Evolutionary conservation across 2,797 vertebrate genomes (phyloP).

Genomic region (Molossus alvarezi): DNA sequence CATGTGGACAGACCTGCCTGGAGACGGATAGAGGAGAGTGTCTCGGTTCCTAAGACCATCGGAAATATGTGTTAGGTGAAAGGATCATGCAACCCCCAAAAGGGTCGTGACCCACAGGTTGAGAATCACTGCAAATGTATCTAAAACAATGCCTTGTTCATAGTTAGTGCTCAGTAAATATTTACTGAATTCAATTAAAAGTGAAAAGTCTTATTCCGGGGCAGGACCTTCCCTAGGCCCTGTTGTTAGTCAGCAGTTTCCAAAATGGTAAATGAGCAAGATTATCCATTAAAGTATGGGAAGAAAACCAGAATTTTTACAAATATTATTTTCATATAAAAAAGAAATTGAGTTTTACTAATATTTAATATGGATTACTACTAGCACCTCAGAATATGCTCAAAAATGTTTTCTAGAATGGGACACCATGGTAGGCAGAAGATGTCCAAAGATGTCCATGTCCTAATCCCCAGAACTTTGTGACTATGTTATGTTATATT

Average conservation of each 20-base stretch:
- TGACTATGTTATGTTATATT: background rate
- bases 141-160: slow-evolving; percentile 67
- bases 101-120: too few relatives aligned
- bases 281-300: background rate
- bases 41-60: too few relatives aligned
- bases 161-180: slow-evolving; percentile 55
- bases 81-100: too few relatives aligned
- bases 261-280: background rate
- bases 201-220: slow-evolving; percentile 63
- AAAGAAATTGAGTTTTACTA: slow-evolving; percentile 58
- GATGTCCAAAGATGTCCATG: background rate
- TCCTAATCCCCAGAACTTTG: slow-evolving; percentile 42
- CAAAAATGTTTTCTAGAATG: slow-evolving; percentile 44
- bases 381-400: background rate
- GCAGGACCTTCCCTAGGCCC: background rate
- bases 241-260: slow-evolving; percentile 1
- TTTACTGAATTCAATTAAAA: slow-evolving; percentile 70
- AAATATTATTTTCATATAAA: slow-evolving; percentile 44
- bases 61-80: too few relatives aligned
- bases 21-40: too few relatives aligned
- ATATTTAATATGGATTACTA: slow-evolving; percentile 56
- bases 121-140: background rate
- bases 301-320: slow-evolving; percentile 61
- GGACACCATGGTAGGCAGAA: slow-evolving; percentile 4
- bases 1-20: too few relatives aligned